Conservation (phyloP, 2,888 invertebrate species). For the Brachylomia viminalis region DNA sequence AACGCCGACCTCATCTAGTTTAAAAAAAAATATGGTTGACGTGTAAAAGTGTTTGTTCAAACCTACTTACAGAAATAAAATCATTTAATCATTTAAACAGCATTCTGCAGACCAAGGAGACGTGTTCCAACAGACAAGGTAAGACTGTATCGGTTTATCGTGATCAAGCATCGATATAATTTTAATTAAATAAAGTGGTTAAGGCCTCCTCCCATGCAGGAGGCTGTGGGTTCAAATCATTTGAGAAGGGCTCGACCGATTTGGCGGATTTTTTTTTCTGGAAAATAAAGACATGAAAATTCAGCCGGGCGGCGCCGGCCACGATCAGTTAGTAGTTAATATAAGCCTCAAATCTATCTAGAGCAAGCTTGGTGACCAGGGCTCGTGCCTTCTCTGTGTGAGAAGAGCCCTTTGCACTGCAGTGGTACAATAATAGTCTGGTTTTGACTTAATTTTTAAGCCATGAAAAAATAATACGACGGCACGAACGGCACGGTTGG, state of each 20-base stretch:
- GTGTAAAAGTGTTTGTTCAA: too few relatives aligned
- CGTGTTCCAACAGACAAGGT: not conserved
- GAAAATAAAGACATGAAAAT: not conserved
- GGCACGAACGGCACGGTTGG: too few relatives aligned
- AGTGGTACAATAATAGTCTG: not conserved
- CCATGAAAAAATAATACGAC: too few relatives aligned
- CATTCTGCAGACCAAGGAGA: too few relatives aligned
- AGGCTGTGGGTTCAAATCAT: not conserved
- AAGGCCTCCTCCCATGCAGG: not conserved
- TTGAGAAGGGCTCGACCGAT: not conserved
- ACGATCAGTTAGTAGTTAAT: not conserved
- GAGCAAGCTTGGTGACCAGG: not conserved
- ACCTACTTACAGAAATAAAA: too few relatives aligned
- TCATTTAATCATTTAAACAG: too few relatives aligned
- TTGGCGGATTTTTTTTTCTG: not conserved
- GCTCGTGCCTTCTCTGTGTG: not conserved
- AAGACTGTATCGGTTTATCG: not conserved
- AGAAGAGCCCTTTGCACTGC: not conserved
- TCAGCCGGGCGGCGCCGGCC: not conserved
- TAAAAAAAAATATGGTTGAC: too few relatives aligned
- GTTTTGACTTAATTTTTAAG: not conserved
- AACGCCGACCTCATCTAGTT: too few relatives aligned
- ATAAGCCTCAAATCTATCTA: not conserved
- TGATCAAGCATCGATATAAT: conserved; percentile 1
- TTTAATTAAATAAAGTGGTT: not conserved